These are phyloP conservation scores for Campoplex nolae DNA, from an alignment of 2,888 invertebrate genomes.

Conservation along the genomic window DNA sequence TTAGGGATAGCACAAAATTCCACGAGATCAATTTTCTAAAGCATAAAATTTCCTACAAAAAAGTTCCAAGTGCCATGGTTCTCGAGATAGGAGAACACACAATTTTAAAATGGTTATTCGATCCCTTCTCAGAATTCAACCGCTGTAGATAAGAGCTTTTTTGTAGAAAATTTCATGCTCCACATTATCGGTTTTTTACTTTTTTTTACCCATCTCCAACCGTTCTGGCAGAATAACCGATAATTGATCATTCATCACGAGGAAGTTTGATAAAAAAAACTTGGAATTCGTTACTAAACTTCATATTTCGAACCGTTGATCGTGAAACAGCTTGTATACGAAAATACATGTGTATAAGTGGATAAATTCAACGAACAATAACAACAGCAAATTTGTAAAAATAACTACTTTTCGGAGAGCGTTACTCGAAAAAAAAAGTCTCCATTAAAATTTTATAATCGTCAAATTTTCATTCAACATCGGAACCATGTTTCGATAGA, in stretches of 20 bases:
- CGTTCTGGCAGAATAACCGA: no score
- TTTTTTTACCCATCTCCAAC: no score
- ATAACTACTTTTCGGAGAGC: constrained; percentile 24
- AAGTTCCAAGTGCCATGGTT: no score
- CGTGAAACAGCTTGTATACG: background rate
- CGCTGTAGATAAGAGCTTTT: no score
- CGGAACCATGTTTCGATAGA: constrained; percentile 37
- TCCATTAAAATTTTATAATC: constrained; percentile 31
- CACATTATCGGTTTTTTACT: no score
- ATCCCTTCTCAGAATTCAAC: no score
- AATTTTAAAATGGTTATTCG: no score
- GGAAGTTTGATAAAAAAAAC: background rate
- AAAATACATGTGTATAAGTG: constrained; percentile 31
- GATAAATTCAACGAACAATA: constrained; percentile 61
- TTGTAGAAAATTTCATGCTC: no score
- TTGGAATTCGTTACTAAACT: background rate
- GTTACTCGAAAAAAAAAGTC: constrained; percentile 50
- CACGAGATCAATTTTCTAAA: background rate
- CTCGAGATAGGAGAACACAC: no score
- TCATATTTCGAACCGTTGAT: background rate
- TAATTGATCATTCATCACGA: no score
- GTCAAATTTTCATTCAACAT: constrained; percentile 45
- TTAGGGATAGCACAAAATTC: background rate
- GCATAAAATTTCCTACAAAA: background rate
- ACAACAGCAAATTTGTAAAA: constrained; percentile 54